A percentile compares a stretch with the other conserved stretches of the same genome.
phyloP scores from a whole-genome alignment of 2,888 invertebrate species.

The Plusia festucae region DNA sequence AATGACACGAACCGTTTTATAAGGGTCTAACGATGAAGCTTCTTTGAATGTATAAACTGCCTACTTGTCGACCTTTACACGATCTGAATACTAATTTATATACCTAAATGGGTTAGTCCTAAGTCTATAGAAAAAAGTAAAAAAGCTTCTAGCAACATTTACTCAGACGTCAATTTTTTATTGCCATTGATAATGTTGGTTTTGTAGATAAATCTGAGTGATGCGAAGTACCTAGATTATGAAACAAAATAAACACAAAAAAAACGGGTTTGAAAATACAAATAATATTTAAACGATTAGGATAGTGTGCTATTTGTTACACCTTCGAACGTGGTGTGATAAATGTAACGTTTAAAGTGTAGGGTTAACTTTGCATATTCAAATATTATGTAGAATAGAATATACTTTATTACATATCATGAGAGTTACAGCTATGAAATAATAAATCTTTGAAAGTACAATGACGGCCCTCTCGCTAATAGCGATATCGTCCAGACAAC shows the following conservation, averaged over 20 bases:
- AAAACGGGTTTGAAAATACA: background rate
- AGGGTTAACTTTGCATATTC: no score
- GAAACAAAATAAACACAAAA: background rate
- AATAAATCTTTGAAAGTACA: no score
- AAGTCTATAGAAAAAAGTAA: background rate
- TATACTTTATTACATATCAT: no score
- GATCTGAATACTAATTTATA: background rate
- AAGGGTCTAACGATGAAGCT: conserved; percentile 4
- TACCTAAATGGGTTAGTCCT: conserved; percentile 1
- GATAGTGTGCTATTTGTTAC: no score
- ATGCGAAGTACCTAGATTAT: background rate
- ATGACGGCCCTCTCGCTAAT: no score
- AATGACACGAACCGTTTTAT: conserved; percentile 1
- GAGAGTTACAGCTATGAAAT: no score
- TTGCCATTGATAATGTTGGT: background rate
- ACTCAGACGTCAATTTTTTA: background rate
- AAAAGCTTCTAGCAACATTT: background rate
- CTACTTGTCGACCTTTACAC: conserved; percentile 2
- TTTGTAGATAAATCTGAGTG: background rate
- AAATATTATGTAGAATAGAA: no score
- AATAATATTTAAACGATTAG: no score
- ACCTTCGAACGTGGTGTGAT: no score
- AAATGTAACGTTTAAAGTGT: no score
- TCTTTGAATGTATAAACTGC: conserved; percentile 6
- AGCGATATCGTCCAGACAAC: no score